These are phyloP conservation scores for Opisthograptis luteolata DNA, from an alignment of 2,888 invertebrate species.

Conservation along the genomic window DNA sequence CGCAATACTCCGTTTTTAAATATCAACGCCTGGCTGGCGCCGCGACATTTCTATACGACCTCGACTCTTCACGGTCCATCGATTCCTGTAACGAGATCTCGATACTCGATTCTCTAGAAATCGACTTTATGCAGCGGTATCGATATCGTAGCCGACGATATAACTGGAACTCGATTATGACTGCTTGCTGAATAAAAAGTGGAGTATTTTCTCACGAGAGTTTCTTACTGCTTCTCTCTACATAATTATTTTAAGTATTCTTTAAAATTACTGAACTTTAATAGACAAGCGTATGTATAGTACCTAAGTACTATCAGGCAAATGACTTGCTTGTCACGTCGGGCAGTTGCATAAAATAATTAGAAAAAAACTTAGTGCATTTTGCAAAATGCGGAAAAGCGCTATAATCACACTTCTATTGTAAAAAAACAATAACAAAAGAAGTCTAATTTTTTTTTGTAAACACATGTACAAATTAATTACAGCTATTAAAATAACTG, in stretches of 20 bases:
- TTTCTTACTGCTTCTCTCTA: not conserved
- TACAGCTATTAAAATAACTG: conserved; percentile 9
- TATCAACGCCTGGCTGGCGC: conserved; percentile 29
- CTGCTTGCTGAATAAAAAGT: conserved; percentile 10
- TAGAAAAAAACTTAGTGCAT: too few relatives aligned
- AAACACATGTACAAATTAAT: conserved; percentile 7
- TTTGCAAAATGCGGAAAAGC: too few relatives aligned
- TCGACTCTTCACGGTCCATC: conserved; percentile 48
- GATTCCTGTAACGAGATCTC: conserved; percentile 55
- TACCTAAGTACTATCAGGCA: too few relatives aligned
- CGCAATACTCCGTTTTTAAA: conserved; percentile 18
- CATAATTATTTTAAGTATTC: not conserved
- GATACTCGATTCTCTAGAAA: conserved; percentile 49
- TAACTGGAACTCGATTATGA: conserved; percentile 12
- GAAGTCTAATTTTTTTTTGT: too few relatives aligned
- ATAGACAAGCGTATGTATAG: too few relatives aligned
- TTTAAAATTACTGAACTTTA: too few relatives aligned
- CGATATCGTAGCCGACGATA: conserved; percentile 31
- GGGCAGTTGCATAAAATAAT: too few relatives aligned
- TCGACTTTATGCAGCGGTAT: conserved; percentile 41
- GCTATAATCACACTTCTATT: too few relatives aligned
- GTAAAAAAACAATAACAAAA: too few relatives aligned
- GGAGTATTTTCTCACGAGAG: not conserved
- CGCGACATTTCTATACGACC: conserved; percentile 36
- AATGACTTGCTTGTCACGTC: too few relatives aligned